Evolutionary conservation across 2,113 vertebrate genomes (phyloP).

Genomic region (Uropsilus gracilis): DNA sequence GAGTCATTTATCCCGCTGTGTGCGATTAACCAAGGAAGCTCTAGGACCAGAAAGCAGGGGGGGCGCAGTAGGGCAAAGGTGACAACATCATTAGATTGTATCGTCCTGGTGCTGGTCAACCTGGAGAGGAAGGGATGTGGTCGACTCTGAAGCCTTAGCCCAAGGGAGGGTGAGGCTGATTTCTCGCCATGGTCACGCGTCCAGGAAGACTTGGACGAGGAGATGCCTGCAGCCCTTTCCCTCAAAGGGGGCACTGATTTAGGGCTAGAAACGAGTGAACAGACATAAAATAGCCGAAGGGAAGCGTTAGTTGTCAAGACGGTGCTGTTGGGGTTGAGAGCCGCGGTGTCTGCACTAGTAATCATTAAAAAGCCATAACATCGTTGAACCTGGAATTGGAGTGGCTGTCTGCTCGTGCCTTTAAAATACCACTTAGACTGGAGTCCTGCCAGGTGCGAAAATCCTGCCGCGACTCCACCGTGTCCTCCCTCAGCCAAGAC

Average conservation of each 20-base stretch:
- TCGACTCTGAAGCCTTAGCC: not conserved
- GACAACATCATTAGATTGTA: too few relatives aligned
- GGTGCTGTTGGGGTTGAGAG: not conserved
- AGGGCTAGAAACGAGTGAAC: not conserved
- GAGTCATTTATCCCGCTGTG: not conserved
- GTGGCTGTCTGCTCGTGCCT: not conserved
- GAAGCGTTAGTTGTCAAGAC: not conserved
- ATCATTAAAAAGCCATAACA: not conserved
- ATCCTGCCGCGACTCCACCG: not conserved
- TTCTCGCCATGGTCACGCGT: not conserved
- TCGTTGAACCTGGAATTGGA: not conserved
- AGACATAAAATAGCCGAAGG: not conserved
- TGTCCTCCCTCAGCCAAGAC: not conserved
- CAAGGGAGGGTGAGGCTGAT: not conserved
- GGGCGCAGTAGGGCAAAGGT: not conserved
- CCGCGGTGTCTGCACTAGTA: not conserved
- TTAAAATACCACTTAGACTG: not conserved
- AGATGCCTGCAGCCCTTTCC: not conserved
- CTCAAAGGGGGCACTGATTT: not conserved
- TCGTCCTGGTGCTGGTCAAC: not conserved
- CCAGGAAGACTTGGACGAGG: not conserved
- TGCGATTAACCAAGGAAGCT: not conserved
- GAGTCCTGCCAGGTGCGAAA: not conserved
- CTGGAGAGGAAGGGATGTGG: not conserved
- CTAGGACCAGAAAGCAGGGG: not conserved